Base-by-base conservation (phyloP, 2,888 invertebrate genomes). In the Antheraea assamensis region DNA sequence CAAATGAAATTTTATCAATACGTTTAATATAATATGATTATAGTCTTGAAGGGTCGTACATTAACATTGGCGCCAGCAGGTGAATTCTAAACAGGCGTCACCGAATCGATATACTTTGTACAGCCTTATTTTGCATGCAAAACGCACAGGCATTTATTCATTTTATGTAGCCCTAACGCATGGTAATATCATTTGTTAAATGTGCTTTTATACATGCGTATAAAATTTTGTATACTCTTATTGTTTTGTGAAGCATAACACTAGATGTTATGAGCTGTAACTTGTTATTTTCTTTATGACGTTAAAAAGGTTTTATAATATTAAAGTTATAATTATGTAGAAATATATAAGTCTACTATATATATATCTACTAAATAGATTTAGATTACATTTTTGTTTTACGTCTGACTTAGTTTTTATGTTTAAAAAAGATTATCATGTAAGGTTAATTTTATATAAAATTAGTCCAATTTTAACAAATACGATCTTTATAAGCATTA, bases 141-240 rank as follows among this genome's bases (percentile, higher is more conserved):
- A 77, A 74, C 80, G 81, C 82, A 83, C 72, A 77, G 74, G 75
- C 81, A 77, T 81, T 87, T 84, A 87, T 88, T 87, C 87, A 89
- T 89, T 86, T 87, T 27, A 64, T 84, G 84, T 76, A 81, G 81
- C 78, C 81, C 80, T 77, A 78, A 81, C 81, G 86, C 85, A 84
- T 84, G 83, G 81, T 88, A 88, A 88, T 88, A 82, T 82, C 80
- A 78, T 83, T 81, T 78, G 76, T 85, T 83, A 85, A 89, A 89
- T 84, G 85, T 88, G 85, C 87, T 87, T 86, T 88, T 87, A 86
- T 87, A 88, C 87, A 88, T 87, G 89, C 87, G 85, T 88, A 89
- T 88, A 70, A 58, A 89, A 90, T 91, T 88, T 87, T 89, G 90
- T 90, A 88, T 85, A 64, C 82, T 85, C 85, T 88, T 91, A 91